A percentile compares a stretch with the other conserved stretches of the same genome.
Conservation (phyloP, 2,797 vertebrate genomes). For the Phyllotis vaccarum region DNA sequence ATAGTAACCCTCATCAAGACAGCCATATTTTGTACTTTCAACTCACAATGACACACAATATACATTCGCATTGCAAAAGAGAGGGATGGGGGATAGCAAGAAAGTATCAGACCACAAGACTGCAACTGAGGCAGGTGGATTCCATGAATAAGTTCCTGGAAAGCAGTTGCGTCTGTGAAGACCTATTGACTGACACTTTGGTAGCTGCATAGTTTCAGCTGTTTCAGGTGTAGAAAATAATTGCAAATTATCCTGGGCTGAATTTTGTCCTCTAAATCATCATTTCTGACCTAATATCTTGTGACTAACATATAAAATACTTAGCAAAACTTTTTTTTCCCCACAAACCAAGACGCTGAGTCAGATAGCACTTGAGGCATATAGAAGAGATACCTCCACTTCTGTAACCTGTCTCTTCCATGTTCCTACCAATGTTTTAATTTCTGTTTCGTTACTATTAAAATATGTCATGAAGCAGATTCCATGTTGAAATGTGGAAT, state of each 20-base stretch:
- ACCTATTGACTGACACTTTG: neutral
- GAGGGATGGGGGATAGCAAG: neutral
- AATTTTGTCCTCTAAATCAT: neutral
- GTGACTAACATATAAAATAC: neutral
- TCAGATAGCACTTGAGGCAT: too few species aligned
- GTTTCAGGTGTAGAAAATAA: neutral
- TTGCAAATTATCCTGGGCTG: neutral
- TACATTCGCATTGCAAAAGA: neutral
- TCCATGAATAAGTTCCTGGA: too few species aligned
- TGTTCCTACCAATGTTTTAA: neutral
- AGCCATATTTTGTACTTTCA: neutral
- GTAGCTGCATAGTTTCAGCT: neutral
- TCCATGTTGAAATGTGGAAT: neutral
- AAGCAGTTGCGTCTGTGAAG: neutral
- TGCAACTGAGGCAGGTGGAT: neutral
- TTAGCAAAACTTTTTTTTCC: neutral
- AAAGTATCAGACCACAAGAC: neutral
- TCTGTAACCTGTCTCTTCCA: neutral
- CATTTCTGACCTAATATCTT: neutral
- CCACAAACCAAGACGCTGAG: neutral
- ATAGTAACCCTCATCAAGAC: neutral
- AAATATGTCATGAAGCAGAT: neutral
- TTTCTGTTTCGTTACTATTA: neutral
- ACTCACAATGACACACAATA: neutral
- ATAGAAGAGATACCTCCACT: neutral